phyloP scores from a whole-genome alignment of 1,140 invertebrate species.

The Orchesella cincta region DNA sequence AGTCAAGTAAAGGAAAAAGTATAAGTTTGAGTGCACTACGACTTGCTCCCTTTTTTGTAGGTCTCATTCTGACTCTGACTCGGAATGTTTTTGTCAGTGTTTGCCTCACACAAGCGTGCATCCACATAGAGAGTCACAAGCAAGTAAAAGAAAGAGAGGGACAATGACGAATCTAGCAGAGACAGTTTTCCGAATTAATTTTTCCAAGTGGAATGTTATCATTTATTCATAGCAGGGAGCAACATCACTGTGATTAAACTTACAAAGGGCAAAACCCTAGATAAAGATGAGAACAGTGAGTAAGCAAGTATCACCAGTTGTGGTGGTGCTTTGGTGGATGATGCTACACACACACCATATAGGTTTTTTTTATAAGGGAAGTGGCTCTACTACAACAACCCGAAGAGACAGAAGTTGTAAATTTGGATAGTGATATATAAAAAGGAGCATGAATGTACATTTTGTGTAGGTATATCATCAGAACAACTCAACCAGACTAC shows the following conservation, averaged over 20 bases:
- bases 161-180: slow-evolving; percentile 51
- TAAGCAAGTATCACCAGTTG: background rate
- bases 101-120: background rate
- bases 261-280: slow-evolving; percentile 47
- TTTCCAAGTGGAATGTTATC: slow-evolving; percentile 52
- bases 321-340: background rate
- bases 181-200: slow-evolving; percentile 52
- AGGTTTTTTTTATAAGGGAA: too few species aligned
- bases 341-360: too few species aligned
- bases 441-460: background rate
- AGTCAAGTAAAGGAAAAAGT: background rate
- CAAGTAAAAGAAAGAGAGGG: slow-evolving; percentile 33
- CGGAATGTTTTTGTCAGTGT: background rate
- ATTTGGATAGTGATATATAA: background rate
- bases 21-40: background rate
- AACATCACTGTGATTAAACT: slow-evolving; percentile 52
- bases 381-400: background rate
- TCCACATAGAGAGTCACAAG: background rate
- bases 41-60: background rate
- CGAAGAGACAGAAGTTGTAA: slow-evolving; percentile 8
- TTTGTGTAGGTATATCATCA: background rate
- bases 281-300: slow-evolving; percentile 18
- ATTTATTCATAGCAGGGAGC: slow-evolving; percentile 52
- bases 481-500: slow-evolving; percentile 14
- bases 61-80: background rate